Conservation (phyloP, 2,113 vertebrate genomes). For the Carassius auratus region DNA sequence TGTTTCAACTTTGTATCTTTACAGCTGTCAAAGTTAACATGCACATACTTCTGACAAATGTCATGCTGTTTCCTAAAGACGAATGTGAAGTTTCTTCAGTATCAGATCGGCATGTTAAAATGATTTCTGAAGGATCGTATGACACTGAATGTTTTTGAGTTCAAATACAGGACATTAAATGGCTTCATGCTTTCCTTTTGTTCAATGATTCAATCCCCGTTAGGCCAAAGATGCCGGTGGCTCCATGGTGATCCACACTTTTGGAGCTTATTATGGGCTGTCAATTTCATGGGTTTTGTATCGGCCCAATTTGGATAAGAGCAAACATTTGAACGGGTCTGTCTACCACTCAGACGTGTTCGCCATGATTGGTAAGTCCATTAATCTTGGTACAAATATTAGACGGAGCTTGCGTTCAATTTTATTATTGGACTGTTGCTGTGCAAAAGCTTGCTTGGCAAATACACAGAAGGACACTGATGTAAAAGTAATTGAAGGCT, state of each 20-base stretch:
- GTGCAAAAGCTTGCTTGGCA: background rate
- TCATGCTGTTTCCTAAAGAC: no score
- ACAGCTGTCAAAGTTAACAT: background rate
- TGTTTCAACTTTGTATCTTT: background rate
- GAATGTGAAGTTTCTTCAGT: no score
- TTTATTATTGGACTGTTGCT: background rate
- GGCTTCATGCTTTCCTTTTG: background rate
- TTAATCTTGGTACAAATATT: background rate
- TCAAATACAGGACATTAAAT: background rate
- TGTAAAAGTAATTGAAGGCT: background rate
- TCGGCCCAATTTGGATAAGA: constrained; percentile 85
- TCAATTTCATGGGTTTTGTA: constrained; percentile 89
- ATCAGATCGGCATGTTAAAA: no score
- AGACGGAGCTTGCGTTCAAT: background rate
- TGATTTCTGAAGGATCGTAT: no score
- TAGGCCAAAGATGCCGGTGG: constrained; percentile 94
- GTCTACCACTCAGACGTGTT: constrained; percentile 80
- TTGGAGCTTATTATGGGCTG: constrained; percentile 96
- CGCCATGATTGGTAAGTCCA: constrained; percentile 88
- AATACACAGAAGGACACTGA: background rate
- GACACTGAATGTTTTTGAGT: background rate
- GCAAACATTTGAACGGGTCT: constrained; percentile 75
- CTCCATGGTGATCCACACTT: constrained; percentile 97
- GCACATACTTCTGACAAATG: no score
- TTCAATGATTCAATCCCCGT: background rate